Conservation (phyloP, 2,888 invertebrate species). For the Ptilodon capucinus region DNA sequence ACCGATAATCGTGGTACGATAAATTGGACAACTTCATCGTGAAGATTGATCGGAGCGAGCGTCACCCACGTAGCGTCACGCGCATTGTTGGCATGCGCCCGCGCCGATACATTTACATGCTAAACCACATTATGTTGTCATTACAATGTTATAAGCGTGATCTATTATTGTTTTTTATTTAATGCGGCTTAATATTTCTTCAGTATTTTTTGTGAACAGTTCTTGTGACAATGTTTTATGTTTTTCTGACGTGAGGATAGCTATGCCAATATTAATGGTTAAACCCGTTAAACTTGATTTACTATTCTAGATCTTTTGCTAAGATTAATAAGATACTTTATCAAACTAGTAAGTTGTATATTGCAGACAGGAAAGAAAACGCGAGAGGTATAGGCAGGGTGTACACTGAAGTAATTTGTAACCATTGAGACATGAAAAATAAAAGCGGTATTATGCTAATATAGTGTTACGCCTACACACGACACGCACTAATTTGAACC, state of each 20-base stretch:
- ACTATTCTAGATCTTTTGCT: neutral
- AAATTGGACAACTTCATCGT: slow-evolving; percentile 71
- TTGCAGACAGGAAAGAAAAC: neutral
- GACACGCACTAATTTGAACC: slow-evolving; percentile 75
- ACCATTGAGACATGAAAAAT: slow-evolving; percentile 24
- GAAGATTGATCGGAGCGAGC: slow-evolving; percentile 66
- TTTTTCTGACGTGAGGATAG: neutral
- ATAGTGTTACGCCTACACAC: slow-evolving; percentile 62
- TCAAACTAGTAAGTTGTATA: neutral
- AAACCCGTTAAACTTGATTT: neutral
- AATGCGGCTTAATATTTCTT: slow-evolving; percentile 11
- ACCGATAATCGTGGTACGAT: slow-evolving; percentile 52
- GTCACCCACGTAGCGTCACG: slow-evolving; percentile 72
- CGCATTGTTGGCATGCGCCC: slow-evolving; percentile 40
- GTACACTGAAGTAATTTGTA: slow-evolving; percentile 12
- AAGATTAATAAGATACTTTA: neutral
- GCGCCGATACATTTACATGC: slow-evolving; percentile 32
- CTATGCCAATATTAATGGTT: neutral
- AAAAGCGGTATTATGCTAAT: slow-evolving; percentile 33
- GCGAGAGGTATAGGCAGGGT: neutral
- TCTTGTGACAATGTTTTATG: neutral
- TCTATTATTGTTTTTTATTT: slow-evolving; percentile 27
- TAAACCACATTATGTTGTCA: slow-evolving; percentile 40
- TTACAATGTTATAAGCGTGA: slow-evolving; percentile 34
- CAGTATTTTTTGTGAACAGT: neutral